phyloP scores from a whole-genome alignment of 2,113 vertebrate genomes.

The Rhinoderma darwinii region DNA sequence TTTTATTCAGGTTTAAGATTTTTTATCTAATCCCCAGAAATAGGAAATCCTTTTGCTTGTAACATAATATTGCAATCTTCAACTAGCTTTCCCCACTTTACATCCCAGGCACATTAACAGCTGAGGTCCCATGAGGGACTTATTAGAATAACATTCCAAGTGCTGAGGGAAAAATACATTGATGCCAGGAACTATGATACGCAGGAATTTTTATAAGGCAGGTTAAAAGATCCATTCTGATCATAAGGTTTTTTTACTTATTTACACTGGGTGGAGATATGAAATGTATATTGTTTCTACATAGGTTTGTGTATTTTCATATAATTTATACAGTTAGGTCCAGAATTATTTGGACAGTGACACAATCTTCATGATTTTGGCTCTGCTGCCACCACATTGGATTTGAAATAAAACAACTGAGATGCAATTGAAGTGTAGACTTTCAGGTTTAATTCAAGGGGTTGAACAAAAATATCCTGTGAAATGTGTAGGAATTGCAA shows the following conservation, averaged over 20 bases:
- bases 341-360: too few relatives aligned
- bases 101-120: constrained; percentile 55
- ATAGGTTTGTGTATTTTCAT: too few relatives aligned
- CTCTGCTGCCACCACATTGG: too few relatives aligned
- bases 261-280: constrained; percentile 20
- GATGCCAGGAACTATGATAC: not conserved
- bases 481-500: too few relatives aligned
- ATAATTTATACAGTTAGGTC: too few relatives aligned
- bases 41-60: constrained; percentile 43
- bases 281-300: constrained; percentile 20
- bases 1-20: constrained; percentile 32
- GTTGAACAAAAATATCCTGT: too few relatives aligned
- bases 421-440: too few relatives aligned
- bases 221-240: constrained; percentile 36
- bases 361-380: too few relatives aligned
- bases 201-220: constrained; percentile 52
- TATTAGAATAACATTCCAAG: constrained; percentile 11
- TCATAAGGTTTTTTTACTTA: constrained; percentile 53
- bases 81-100: constrained; percentile 43
- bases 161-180: not conserved
- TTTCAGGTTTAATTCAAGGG: too few relatives aligned
- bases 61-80: constrained; percentile 42
- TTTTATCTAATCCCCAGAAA: constrained; percentile 46
- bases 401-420: too few relatives aligned
- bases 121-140: constrained; percentile 35